Evolutionary conservation across 2,888 invertebrate species (phyloP).

Genomic region (Diachrysia chrysitis): DNA sequence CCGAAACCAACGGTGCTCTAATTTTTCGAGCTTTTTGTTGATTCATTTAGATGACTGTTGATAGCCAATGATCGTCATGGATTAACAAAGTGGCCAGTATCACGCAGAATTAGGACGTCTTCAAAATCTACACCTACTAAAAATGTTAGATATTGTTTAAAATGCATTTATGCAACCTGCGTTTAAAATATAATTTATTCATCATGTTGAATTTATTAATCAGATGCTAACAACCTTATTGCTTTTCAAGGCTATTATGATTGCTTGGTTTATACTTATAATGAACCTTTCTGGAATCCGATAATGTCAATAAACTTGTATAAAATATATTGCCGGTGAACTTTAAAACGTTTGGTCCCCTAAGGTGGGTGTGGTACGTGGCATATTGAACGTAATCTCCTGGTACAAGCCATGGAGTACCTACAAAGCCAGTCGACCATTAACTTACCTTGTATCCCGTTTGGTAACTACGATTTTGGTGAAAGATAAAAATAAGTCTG

Average conservation of each 20-base stretch:
- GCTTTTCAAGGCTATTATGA: neutral
- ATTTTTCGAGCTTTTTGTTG: constrained; percentile 43
- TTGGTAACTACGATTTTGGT: constrained; percentile 43
- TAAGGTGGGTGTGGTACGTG: constrained; percentile 33
- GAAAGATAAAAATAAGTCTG: constrained; percentile 30
- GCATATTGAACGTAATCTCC: constrained; percentile 51
- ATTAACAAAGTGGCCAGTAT: neutral
- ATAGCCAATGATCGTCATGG: constrained; percentile 15
- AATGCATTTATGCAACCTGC: too few relatives aligned
- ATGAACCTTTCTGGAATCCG: neutral
- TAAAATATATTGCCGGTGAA: constrained; percentile 7
- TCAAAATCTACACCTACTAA: neutral
- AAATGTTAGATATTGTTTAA: too few relatives aligned
- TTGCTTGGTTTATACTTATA: neutral
- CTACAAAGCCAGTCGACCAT: constrained; percentile 51
- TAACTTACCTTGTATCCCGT: constrained; percentile 41
- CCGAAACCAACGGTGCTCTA: constrained; percentile 27
- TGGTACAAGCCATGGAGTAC: constrained; percentile 34
- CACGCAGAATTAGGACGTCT: constrained; percentile 5
- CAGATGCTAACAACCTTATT: neutral
- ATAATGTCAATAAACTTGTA: neutral
- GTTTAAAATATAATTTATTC: too few relatives aligned
- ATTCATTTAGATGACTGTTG: constrained; percentile 28
- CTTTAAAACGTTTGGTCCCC: constrained; percentile 27
- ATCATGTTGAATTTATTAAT: neutral